phyloP scores from a whole-genome alignment of 2,113 vertebrate genomes.

The Channa maculata region DNA sequence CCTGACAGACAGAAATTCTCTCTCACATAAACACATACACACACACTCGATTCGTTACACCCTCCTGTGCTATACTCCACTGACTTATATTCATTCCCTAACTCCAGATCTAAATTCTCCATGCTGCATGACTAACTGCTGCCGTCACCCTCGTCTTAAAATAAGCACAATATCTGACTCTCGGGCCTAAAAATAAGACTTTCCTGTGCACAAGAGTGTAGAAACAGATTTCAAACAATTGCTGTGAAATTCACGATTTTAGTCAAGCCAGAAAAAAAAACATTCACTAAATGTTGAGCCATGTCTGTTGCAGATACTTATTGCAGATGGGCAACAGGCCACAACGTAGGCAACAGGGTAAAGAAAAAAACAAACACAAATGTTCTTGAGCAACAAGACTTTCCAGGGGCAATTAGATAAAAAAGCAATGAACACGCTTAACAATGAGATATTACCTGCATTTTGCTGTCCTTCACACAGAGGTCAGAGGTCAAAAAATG shows the following conservation, averaged over 20 bases:
- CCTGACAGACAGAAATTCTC: conserved; percentile 25
- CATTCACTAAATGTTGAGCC: conserved; percentile 1
- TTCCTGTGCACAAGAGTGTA: neutral
- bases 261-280: conserved; percentile 40
- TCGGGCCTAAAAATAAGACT: conserved; percentile 38
- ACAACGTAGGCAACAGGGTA: conserved; percentile 54
- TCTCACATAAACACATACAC: conserved; percentile 18
- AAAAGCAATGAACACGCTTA: conserved; percentile 8
- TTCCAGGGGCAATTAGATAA: conserved; percentile 33
- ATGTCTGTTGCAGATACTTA: conserved; percentile 25
- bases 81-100: conserved; percentile 45
- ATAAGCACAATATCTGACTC: conserved; percentile 44
- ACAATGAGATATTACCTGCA: conserved; percentile 15
- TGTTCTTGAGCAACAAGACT: conserved; percentile 65
- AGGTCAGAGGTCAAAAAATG: conserved; percentile 28
- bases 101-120: conserved; percentile 44
- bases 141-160: conserved; percentile 42
- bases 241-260: conserved; percentile 27
- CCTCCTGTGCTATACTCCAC: conserved; percentile 15
- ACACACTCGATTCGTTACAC: conserved; percentile 37
- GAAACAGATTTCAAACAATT: conserved; percentile 17
- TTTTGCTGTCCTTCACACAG: neutral
- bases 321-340: conserved; percentile 62
- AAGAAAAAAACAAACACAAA: conserved; percentile 16
- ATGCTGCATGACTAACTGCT: conserved; percentile 38